These are phyloP conservation scores for Carassius gibelio DNA, from an alignment of 2,113 vertebrate species.

Conservation along the genomic window DNA sequence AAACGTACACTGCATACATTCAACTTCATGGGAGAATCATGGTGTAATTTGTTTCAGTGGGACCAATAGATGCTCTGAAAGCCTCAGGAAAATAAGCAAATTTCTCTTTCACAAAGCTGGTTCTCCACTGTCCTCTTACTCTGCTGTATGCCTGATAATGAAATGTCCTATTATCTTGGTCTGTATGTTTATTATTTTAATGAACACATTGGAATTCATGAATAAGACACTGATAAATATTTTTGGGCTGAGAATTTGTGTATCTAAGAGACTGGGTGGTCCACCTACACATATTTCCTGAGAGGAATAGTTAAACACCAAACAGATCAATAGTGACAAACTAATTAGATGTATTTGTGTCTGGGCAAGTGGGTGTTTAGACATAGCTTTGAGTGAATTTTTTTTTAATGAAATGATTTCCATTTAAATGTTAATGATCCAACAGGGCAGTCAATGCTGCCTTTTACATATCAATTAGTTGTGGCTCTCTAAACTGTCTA, in stretches of 20 bases:
- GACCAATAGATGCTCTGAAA: slow-evolving; percentile 32
- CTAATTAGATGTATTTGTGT: slow-evolving; percentile 52
- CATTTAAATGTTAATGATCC: slow-evolving; percentile 55
- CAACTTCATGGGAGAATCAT: neutral
- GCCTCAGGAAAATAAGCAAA: neutral
- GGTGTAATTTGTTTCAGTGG: slow-evolving; percentile 46
- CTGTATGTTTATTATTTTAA: neutral
- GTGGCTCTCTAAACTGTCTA: slow-evolving; percentile 17
- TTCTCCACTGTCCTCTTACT: neutral
- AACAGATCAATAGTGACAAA: slow-evolving; percentile 57
- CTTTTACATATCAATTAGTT: slow-evolving; percentile 51
- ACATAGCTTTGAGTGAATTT: slow-evolving; percentile 48
- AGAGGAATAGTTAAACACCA: slow-evolving; percentile 51
- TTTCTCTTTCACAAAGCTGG: neutral
- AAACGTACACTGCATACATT: neutral
- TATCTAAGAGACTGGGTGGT: slow-evolving; percentile 2
- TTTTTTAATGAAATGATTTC: slow-evolving; percentile 49
- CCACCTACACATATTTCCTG: slow-evolving; percentile 34
- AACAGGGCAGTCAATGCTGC: slow-evolving; percentile 42
- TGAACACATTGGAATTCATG: neutral
- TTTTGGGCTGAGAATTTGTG: neutral
- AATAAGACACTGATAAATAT: slow-evolving; percentile 41
- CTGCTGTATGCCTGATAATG: neutral
- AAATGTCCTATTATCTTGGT: slow-evolving; percentile 31
- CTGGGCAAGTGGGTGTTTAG: slow-evolving; percentile 38